Percentiles rank a stretch among this genome's conserved stretches.
Conservation (phyloP, 2,797 vertebrate genomes). For the Gymnothorax reevesii region DNA sequence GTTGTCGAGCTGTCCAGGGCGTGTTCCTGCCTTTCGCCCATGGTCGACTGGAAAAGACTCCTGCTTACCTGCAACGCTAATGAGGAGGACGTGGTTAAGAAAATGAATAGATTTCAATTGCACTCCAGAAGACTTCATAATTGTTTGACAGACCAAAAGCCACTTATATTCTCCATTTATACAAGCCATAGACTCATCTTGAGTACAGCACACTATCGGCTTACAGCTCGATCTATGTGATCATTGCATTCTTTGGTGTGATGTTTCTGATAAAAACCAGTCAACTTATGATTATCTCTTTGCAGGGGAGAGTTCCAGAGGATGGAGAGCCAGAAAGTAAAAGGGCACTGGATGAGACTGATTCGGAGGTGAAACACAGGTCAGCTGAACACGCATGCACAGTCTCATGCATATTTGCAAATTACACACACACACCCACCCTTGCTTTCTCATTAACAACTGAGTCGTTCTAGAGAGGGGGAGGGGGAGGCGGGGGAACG, state of each 20-base stretch:
- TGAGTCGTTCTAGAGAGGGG: too few species aligned
- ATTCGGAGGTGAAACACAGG: constrained; percentile 74
- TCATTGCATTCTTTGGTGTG: not conserved
- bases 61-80: too few species aligned
- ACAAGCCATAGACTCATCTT: not conserved
- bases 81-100: too few species aligned
- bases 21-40: too few species aligned
- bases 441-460: not conserved
- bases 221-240: not conserved
- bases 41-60: too few species aligned
- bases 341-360: constrained; percentile 66
- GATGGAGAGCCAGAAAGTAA: constrained; percentile 75
- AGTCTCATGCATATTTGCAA: not conserved
- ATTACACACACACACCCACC: not conserved
- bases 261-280: not conserved
- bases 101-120: not conserved
- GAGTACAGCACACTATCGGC: not conserved
- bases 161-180: not conserved
- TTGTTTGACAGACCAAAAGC: not conserved
- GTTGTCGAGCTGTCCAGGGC: too few species aligned
- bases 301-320: constrained; percentile 70
- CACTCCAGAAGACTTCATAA: not conserved
- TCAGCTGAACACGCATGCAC: constrained; percentile 42
- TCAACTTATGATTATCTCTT: constrained; percentile 17
- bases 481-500: too few species aligned